phyloP scores from a whole-genome alignment of 2,888 invertebrate species.

The Prenolepis imparis region DNA sequence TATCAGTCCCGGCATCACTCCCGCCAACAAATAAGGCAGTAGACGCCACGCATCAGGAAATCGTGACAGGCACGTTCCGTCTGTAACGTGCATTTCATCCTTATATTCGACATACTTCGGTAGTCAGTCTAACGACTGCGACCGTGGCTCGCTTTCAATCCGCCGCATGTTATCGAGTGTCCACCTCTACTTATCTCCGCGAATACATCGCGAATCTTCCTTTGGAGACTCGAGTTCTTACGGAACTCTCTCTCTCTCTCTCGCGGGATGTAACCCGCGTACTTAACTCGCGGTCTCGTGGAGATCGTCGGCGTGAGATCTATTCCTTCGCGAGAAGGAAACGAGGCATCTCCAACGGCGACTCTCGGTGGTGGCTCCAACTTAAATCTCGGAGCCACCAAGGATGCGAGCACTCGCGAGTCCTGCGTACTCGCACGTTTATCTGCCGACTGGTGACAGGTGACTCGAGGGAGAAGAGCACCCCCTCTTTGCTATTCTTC shows the following conservation, averaged over 20 bases:
- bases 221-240: not conserved
- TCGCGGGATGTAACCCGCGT: constrained; percentile 21
- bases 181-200: constrained; percentile 25
- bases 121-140: constrained; percentile 71
- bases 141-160: constrained; percentile 71
- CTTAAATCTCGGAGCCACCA: constrained; percentile 70
- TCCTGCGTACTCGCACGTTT: constrained; percentile 60
- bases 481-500: constrained; percentile 67
- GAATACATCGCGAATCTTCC: not conserved
- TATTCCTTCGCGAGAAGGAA: constrained; percentile 41
- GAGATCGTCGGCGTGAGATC: constrained; percentile 66
- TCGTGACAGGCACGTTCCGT: constrained; percentile 68
- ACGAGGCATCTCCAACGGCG: constrained; percentile 46
- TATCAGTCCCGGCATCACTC: constrained; percentile 66
- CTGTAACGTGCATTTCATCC: constrained; percentile 68
- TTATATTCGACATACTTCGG: constrained; percentile 65
- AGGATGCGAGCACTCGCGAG: constrained; percentile 62
- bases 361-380: constrained; percentile 56
- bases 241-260: not conserved
- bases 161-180: constrained; percentile 72
- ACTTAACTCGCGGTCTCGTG: constrained; percentile 26
- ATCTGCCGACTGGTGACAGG: constrained; percentile 70
- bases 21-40: constrained; percentile 72
- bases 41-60: constrained; percentile 70
- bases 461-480: constrained; percentile 70